Conservation (phyloP, 2,797 vertebrate species). For the Falco cherrug region DNA sequence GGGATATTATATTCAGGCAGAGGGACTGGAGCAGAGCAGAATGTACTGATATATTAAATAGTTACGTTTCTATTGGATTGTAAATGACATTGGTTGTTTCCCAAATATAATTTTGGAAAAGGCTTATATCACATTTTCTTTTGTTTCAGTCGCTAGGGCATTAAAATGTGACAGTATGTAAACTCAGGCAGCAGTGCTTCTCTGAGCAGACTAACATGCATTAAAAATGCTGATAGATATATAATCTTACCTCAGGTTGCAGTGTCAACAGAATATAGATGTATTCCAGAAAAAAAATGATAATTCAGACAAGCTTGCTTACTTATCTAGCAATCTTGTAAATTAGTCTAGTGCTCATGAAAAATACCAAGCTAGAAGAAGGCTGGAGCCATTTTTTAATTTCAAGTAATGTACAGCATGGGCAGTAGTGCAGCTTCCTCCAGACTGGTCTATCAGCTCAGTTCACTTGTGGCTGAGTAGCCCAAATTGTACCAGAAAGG, state of each 20-base stretch:
- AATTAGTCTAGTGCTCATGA: background rate
- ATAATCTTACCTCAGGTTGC: background rate
- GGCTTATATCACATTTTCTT: background rate
- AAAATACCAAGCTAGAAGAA: background rate
- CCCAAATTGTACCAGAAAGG: background rate
- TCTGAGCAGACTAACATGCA: background rate
- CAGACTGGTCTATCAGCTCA: background rate
- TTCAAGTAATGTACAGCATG: background rate
- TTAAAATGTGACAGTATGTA: background rate
- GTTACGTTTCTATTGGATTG: background rate
- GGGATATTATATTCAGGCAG: background rate
- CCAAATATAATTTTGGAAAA: conserved; percentile 13
- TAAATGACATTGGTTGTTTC: background rate
- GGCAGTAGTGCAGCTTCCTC: background rate
- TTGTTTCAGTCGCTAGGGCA: background rate
- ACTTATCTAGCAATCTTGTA: background rate
- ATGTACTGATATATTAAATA: background rate
- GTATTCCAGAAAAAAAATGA: background rate
- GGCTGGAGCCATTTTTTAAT: background rate
- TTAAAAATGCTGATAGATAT: conserved; percentile 13
- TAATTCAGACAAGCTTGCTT: background rate
- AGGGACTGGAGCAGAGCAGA: background rate
- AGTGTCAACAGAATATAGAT: background rate
- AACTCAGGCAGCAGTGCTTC: background rate
- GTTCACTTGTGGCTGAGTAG: background rate